Base-by-base conservation (phyloP, 2,113 vertebrate species). In the Pontoporia blainvillei region DNA sequence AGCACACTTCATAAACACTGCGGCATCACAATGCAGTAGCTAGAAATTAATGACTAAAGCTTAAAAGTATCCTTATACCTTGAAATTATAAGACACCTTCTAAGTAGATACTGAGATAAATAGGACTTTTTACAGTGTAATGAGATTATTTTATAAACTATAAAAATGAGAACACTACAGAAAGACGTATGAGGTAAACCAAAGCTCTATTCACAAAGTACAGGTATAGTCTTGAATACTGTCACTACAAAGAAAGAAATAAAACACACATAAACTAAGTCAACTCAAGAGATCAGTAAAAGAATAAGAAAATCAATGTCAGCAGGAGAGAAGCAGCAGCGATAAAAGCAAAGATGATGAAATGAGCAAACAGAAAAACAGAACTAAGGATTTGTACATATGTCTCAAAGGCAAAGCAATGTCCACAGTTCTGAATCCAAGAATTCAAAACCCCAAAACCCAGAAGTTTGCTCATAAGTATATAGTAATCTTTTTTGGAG, bases 61-160 rank as follows among this genome's bases (percentile, higher is more conserved):
- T 88, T 86, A 39, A 86, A 94, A 93, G 83, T 59, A 88, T 57
- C 49, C 31, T 20, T 23, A 69, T 49, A 84, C 89, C 86, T 93
- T 78, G 89, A 92, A 94, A 93, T 91, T 96, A 91, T 31, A 83
- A 95, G 95, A 91, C 0, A 52, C 34, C 29, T 92, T 76, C 21
- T 84, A 92, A 95, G 81, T 94, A 84, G 23, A 95, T 46, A 88
- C 46, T 59, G 69, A 95, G 72, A 95, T 62, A 89, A 78, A 81
- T 57, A 86, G 36, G 23, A 27, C 73, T 69, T 95, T 92, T 86
- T 94, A 88, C 87, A 95, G 91, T 27, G 66, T 72, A 91, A 96
- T 96, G 86, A 79, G 72, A 96, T 93, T 90, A 81, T 89, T 93
- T 96, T 73, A 96, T 89, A 96, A 98, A 87, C 76, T 67, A 89